Evolutionary conservation across 1,140 invertebrate species (phyloP), one percentile per base, ranked within the genome.

Genomic region (Drosophila persimilis): DNA sequence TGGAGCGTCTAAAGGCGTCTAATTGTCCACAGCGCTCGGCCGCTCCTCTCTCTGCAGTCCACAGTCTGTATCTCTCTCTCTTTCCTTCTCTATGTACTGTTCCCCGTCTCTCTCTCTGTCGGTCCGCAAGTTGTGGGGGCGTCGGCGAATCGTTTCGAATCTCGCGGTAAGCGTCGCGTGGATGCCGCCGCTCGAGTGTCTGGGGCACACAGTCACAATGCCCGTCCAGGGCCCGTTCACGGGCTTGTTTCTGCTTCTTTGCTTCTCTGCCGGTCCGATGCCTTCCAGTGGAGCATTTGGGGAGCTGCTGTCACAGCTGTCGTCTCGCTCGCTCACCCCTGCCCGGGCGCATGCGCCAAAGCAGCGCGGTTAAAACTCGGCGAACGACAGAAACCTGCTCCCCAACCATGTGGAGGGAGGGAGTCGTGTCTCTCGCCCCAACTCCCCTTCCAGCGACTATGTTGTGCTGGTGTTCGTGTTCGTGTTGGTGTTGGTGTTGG

Each of bases 1-100:
- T 86, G 80, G 80, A 72, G 63, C 74, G 59, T 48, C 73, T 90
- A 83, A 90, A 86, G 83, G 78, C 78, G 86, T 83, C 88, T 90
- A 90, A 90, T 90, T 88, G 81, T 72, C 56, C 48, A 72, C 57
- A 56, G 51, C 70, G 44, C 61, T 45, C 45, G 9, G 11, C 47
- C 47, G 48, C 64, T 50, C 35, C 35, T 39, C 35, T 39, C 35
- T 39, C 35, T 39, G 35, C 35, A 13, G 3, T 39, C 35, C 35
- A 39, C 35, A 39, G 35, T 39, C 35, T 39, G 8, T 39, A 39
- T 13, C 43, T 29, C 41, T 11, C 24, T 41, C 43, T 45, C 58
- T 20, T 20, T 31, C 65, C 9, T 54, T 44, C 24, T 47, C 11
- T 56, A 9, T 41, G 26, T 46, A n/a, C 17, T 9, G 39, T 9